Evolutionary conservation across 2,113 vertebrate genomes (phyloP).

Genomic region (Fulica atra): DNA sequence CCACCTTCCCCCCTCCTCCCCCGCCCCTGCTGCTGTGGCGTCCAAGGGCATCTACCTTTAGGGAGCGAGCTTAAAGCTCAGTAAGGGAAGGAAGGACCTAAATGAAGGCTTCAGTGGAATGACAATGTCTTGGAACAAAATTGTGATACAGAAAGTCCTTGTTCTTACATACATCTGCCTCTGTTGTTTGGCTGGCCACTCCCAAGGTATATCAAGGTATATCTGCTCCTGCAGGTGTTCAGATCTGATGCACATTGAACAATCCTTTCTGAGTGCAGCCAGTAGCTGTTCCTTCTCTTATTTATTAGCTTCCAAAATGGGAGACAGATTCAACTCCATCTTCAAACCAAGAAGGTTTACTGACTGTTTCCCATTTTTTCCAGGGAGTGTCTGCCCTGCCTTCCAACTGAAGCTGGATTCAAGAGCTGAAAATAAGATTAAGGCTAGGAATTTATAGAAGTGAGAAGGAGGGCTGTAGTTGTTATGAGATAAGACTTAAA

Average conservation of each 20-base stretch:
- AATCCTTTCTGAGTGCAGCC: background rate
- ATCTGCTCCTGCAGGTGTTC: background rate
- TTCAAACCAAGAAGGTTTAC: background rate
- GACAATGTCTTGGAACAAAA: background rate
- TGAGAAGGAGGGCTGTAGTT: background rate
- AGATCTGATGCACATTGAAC: background rate
- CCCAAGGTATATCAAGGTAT: background rate
- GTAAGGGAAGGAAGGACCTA: background rate
- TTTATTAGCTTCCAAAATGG: background rate
- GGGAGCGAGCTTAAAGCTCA: background rate
- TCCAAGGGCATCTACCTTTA: background rate
- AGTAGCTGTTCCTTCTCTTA: background rate
- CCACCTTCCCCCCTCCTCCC: background rate
- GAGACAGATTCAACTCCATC: background rate
- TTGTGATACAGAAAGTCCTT: background rate
- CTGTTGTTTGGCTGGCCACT: background rate
- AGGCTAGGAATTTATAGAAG: background rate
- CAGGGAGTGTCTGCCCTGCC: background rate
- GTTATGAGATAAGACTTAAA: background rate
- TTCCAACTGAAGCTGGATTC: background rate
- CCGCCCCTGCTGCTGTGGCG: background rate
- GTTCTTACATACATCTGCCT: background rate
- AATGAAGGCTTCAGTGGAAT: background rate
- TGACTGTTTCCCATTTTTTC: background rate
- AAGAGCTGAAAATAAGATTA: background rate